Conservation (phyloP, 2,797 vertebrate genomes). For the Lagorchestes hirsutus region DNA sequence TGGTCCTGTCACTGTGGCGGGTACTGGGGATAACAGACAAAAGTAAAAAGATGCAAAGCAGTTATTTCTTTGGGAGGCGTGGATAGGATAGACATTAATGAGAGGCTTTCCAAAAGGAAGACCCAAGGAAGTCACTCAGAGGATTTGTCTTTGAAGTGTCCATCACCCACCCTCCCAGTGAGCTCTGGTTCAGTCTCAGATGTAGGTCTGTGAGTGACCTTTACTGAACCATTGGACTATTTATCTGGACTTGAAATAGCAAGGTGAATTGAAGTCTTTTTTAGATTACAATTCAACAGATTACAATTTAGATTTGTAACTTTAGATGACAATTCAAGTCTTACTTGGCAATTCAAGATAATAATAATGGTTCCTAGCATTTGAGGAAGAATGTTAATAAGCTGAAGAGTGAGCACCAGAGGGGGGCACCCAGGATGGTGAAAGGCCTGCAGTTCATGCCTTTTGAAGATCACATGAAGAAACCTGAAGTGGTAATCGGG, state of each 20-base stretch:
- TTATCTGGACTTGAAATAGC: background rate
- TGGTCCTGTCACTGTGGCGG: fast-evolving
- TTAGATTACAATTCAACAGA: background rate
- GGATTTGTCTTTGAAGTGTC: background rate
- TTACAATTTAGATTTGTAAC: background rate
- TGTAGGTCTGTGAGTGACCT: background rate
- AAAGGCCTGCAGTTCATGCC: background rate
- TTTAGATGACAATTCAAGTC: background rate
- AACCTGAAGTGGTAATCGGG: background rate
- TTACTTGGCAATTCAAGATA: background rate
- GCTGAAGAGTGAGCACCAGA: background rate
- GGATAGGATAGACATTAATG: background rate
- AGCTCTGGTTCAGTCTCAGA: background rate
- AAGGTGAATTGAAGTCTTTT: background rate
- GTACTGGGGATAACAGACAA: background rate
- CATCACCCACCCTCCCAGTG: background rate
- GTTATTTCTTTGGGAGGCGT: background rate
- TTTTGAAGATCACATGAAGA: background rate
- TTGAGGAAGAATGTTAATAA: background rate
- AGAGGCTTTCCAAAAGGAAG: background rate
- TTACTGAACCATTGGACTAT: background rate
- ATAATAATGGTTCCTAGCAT: background rate
- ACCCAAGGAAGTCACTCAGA: background rate
- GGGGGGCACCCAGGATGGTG: background rate
- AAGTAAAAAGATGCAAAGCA: background rate